These are phyloP conservation scores for Nesidiocoris tenuis DNA, from an alignment of 2,888 invertebrate species.

Conservation along the genomic window DNA sequence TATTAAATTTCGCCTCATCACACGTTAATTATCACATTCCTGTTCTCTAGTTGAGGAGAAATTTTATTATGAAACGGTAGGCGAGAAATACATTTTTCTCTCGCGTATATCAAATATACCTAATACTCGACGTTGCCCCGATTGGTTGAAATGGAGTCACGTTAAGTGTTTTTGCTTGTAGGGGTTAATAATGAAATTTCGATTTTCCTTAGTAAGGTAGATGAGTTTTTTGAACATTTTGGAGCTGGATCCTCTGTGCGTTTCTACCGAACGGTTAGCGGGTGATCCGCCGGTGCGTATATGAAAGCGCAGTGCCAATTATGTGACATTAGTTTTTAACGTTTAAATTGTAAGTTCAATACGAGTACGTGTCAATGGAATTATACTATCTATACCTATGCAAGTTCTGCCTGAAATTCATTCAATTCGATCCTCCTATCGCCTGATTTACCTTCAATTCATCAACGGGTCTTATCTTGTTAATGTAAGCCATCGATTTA, in stretches of 20 bases:
- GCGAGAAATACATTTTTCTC: too few species aligned
- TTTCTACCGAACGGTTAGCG: background rate
- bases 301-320: slow-evolving; percentile 34
- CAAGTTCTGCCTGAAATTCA: too few species aligned
- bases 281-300: slow-evolving; percentile 19
- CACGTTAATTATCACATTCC: slow-evolving; percentile 21
- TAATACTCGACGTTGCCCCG: too few species aligned
- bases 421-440: too few species aligned
- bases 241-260: background rate
- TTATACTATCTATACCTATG: slow-evolving; percentile 1
- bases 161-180: background rate
- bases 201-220: slow-evolving; percentile 26
- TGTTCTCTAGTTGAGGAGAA: slow-evolving; percentile 10
- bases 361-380: slow-evolving; percentile 29
- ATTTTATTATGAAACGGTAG: too few species aligned
- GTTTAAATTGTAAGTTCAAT: slow-evolving; percentile 27
- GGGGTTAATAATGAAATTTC: background rate
- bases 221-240: too few species aligned
- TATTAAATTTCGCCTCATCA: background rate
- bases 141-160: background rate
- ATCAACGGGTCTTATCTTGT: too few species aligned
- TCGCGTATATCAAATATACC: too few species aligned
- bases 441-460: too few species aligned
- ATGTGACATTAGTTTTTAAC: slow-evolving; percentile 34
- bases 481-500: too few species aligned